A percentile compares a stretch with the other conserved stretches of the same genome.
phyloP scores from a whole-genome alignment of 2,113 vertebrate species.

The Orthonyx spaldingii region DNA sequence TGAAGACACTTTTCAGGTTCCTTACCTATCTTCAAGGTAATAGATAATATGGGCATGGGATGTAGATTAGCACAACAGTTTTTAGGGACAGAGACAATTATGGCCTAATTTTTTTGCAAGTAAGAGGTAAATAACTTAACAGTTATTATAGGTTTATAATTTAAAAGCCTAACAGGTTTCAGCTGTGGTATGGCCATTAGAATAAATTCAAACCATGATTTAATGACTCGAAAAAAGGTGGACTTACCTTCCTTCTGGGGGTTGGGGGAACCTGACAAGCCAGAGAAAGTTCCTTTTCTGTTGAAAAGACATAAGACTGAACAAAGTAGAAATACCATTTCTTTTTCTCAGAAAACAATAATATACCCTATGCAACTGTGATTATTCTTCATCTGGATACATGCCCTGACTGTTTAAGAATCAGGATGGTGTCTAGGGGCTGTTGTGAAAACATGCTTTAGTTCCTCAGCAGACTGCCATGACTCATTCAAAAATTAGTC shows the following conservation, averaged over 20 bases:
- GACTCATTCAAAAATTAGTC: neutral
- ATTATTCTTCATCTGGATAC: neutral
- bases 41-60: neutral
- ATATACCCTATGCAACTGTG: neutral
- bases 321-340: neutral
- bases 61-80: neutral
- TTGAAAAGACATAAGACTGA: neutral
- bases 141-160: no score
- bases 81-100: neutral
- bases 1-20: neutral
- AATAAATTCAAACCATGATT: neutral
- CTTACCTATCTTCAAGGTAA: neutral
- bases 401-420: neutral
- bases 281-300: neutral
- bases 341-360: neutral
- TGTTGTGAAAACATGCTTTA: neutral
- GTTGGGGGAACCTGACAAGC: rapidly evolving
- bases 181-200: neutral
- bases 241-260: neutral
- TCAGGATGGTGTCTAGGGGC: neutral
- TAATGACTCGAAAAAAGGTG: neutral
- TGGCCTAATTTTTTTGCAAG: neutral
- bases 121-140: neutral
- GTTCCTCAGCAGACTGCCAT: neutral
- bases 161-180: no score